Percentiles rank a stretch among this genome's conserved stretches.
Evolutionary conservation across 2,113 vertebrate genomes (phyloP).

Genomic region (Oenanthe melanoleuca): DNA sequence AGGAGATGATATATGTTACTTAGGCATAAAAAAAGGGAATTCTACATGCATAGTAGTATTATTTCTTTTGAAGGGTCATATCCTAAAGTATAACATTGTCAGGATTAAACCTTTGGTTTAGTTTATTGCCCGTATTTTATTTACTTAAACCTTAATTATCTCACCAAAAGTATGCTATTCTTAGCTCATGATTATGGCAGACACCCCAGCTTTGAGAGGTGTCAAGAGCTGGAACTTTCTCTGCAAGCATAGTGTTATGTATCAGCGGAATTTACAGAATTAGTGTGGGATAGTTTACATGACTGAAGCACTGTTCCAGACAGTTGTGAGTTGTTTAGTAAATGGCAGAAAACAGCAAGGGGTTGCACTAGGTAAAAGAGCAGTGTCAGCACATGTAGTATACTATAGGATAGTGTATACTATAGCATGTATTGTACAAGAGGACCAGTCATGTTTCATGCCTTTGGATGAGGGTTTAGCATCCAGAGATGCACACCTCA

Average conservation of each 20-base stretch:
- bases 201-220: background rate
- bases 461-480: background rate
- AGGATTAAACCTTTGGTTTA: background rate
- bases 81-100: background rate
- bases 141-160: background rate
- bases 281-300: background rate
- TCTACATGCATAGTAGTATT: background rate
- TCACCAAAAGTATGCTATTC: background rate
- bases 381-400: background rate
- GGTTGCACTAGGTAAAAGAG: background rate
- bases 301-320: background rate
- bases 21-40: background rate
- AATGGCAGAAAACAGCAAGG: background rate
- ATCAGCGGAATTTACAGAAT: background rate
- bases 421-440: background rate
- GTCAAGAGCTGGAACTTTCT: background rate
- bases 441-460: accelerated
- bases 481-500: background rate
- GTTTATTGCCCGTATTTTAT: background rate
- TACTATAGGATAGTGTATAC: too few species aligned
- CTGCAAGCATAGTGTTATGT: background rate
- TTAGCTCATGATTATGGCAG: background rate
- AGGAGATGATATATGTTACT: background rate
- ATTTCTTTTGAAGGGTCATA: background rate
- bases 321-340: background rate